These are phyloP conservation scores for Nycticebus coucang DNA, from an alignment of 2,113 vertebrate genomes.

Conservation along the genomic window DNA sequence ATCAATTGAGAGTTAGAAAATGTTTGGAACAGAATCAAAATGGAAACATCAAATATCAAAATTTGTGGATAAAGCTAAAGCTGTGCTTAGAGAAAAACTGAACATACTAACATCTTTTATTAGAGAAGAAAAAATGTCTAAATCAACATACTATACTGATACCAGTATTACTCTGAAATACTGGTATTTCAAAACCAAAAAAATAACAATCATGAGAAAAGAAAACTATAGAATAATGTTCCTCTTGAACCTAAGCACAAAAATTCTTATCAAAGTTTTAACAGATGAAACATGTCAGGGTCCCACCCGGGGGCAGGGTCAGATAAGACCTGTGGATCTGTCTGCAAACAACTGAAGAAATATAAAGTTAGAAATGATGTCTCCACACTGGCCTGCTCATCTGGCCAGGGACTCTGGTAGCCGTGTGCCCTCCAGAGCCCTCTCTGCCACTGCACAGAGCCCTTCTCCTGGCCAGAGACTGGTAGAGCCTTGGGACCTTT, in stretches of 20 bases:
- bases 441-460: too few species aligned
- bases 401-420: too few species aligned
- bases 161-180: background rate
- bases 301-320: too few species aligned
- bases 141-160: background rate
- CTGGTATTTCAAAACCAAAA: background rate
- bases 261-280: background rate
- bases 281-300: background rate
- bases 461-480: too few species aligned
- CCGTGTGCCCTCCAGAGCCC: too few species aligned
- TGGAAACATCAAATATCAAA: background rate
- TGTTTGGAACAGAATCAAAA: background rate
- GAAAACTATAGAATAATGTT: background rate
- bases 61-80: background rate
- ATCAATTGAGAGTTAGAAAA: background rate
- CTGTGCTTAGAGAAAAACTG: background rate
- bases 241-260: background rate
- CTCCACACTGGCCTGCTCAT: too few species aligned
- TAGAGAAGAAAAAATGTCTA: background rate
- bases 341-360: too few species aligned
- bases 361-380: too few species aligned
- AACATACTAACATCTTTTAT: background rate
- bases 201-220: background rate
- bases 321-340: too few species aligned
- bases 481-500: too few species aligned